A percentile compares a stretch with the other conserved stretches of the same genome.
Evolutionary conservation across 2,888 invertebrate genomes (phyloP).

Genomic region (Kryphioiulus occultus): DNA sequence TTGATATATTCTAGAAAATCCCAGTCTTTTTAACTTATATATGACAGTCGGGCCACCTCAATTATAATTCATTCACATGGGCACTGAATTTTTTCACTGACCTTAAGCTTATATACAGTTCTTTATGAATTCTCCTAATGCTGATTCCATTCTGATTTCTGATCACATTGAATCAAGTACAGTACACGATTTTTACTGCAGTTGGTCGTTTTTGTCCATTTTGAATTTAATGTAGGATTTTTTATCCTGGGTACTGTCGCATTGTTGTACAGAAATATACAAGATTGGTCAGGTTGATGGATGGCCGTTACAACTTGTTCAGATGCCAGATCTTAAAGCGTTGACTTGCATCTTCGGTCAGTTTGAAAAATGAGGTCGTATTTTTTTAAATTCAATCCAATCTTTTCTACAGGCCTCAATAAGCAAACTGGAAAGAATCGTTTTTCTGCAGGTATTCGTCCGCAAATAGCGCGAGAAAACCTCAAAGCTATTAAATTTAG

Average conservation of each 20-base stretch:
- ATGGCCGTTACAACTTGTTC: background rate
- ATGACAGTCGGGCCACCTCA: too few species aligned
- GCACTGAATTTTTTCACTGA: too few species aligned
- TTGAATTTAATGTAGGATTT: background rate
- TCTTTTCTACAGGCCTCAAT: background rate
- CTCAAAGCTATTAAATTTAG: conserved; percentile 17
- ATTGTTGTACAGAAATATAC: background rate
- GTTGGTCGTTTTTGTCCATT: background rate
- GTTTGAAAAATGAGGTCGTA: conserved; percentile 11
- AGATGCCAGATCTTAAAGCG: background rate
- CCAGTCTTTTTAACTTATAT: too few species aligned
- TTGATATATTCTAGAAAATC: too few species aligned
- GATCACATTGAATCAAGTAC: background rate
- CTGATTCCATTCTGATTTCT: too few species aligned
- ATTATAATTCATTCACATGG: too few species aligned
- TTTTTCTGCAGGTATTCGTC: background rate
- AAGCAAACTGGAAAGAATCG: background rate
- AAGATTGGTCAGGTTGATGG: background rate
- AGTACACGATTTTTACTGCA: background rate
- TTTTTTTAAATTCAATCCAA: background rate
- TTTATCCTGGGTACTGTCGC: background rate
- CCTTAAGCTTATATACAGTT: too few species aligned
- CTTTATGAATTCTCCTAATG: too few species aligned
- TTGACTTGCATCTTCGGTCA: background rate
- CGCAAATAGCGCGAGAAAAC: conserved; percentile 8